These are phyloP conservation scores for Aeoliscus strigatus DNA, from an alignment of 2,797 vertebrate genomes.

Conservation along the genomic window DNA sequence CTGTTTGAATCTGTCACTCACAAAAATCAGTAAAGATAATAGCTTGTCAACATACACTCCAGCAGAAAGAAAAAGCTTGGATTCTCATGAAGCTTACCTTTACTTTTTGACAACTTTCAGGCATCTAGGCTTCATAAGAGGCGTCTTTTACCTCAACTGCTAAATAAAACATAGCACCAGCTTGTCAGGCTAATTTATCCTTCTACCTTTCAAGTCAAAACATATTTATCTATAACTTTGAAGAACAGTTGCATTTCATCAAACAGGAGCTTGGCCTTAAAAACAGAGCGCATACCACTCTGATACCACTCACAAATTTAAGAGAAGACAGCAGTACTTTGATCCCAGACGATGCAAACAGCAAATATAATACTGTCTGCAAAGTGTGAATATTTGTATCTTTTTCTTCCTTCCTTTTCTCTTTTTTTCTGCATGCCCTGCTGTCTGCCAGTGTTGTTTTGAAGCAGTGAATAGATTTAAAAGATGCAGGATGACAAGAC, in stretches of 20 bases:
- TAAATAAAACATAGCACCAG: constrained; percentile 50
- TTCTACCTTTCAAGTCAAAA: constrained; percentile 55
- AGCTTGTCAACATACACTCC: constrained; percentile 18
- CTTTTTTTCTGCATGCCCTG: constrained; percentile 53
- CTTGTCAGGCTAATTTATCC: constrained; percentile 63
- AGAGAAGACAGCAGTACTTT: constrained; percentile 64
- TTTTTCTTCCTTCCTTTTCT: constrained; percentile 36
- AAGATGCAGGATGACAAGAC: constrained; percentile 83
- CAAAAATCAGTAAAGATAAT: constrained; percentile 31
- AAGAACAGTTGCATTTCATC: constrained; percentile 64
- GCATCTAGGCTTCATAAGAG: constrained; percentile 4
- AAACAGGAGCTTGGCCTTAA: constrained; percentile 64
- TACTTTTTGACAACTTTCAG: constrained; percentile 27
- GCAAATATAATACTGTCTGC: constrained; percentile 70
- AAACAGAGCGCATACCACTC: constrained; percentile 44
- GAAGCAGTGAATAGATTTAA: constrained; percentile 77
- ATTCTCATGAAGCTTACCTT: not conserved
- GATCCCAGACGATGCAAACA: constrained; percentile 65
- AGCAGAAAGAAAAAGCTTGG: not conserved
- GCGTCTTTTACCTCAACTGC: constrained; percentile 28
- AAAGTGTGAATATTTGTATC: constrained; percentile 77
- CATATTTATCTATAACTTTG: constrained; percentile 72
- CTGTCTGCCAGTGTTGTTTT: constrained; percentile 77
- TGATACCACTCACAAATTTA: constrained; percentile 60
- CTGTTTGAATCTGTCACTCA: constrained; percentile 42